Percentiles rank a stretch among this genome's conserved stretches.
Evolutionary conservation across 2,113 vertebrate genomes (phyloP).

Genomic region (Eurypyga helias): DNA sequence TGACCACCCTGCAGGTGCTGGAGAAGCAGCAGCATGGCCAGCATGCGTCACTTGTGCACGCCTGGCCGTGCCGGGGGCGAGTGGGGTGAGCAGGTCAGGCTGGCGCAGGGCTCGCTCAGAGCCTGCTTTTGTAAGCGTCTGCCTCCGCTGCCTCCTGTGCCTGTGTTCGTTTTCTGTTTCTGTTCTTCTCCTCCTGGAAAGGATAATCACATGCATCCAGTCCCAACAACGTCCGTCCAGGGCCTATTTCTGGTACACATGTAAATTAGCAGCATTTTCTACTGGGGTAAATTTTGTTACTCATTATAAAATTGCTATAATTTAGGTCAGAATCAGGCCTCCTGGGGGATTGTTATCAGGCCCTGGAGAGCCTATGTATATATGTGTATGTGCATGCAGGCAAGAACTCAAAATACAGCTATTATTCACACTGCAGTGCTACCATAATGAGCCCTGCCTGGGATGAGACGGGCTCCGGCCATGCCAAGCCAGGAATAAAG

Average conservation of each 20-base stretch:
- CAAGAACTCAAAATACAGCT: background rate
- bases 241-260: background rate
- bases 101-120: background rate
- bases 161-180: background rate
- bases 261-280: background rate
- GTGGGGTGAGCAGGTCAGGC: background rate
- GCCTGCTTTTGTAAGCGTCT: background rate
- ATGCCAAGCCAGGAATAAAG: background rate
- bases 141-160: background rate
- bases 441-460: accelerated
- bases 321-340: background rate
- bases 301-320: background rate
- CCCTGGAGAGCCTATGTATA: background rate
- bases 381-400: background rate
- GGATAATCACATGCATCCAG: background rate
- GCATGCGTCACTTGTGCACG: background rate
- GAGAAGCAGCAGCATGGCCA: background rate
- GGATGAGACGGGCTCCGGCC: background rate
- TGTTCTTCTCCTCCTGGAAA: background rate
- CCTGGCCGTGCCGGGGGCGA: accelerated
- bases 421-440: background rate
- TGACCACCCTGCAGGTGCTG: background rate
- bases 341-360: background rate
- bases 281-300: background rate
- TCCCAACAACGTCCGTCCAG: background rate